Evolutionary conservation across 2,888 invertebrate genomes (phyloP).

Genomic region (Tricholauxania praeusta): DNA sequence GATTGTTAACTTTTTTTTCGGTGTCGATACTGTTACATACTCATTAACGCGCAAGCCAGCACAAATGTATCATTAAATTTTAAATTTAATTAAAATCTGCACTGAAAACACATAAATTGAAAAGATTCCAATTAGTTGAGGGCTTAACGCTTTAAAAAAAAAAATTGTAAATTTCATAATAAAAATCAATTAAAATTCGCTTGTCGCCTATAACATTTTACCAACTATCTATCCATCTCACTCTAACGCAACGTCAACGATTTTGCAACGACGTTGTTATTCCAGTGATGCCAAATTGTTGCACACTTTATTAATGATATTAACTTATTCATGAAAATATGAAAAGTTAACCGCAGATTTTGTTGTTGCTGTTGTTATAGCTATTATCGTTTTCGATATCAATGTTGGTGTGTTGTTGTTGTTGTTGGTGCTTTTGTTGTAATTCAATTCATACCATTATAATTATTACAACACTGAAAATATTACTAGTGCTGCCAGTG

Average conservation of each 20-base stretch:
- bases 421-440: slow-evolving; percentile 16
- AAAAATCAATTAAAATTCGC: slow-evolving; percentile 13
- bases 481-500: neutral
- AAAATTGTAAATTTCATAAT: neutral
- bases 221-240: neutral
- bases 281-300: slow-evolving; percentile 4
- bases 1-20: no score
- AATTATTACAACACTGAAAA: slow-evolving; percentile 10
- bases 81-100: no score
- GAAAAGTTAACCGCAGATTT: neutral
- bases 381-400: neutral
- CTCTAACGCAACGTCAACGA: no score
- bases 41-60: no score
- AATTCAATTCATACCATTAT: slow-evolving; percentile 21
- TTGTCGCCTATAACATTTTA: neutral
- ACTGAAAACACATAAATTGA: no score
- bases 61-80: no score
- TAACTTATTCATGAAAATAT: slow-evolving; percentile 25
- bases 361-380: neutral
- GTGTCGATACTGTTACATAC: no score
- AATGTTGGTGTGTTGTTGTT: slow-evolving; percentile 14
- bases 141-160: no score
- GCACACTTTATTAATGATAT: slow-evolving; percentile 16
- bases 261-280: no score
- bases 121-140: no score